Base-by-base conservation (phyloP, 37 sponge, comb jelly and placozoan species). In the Crambe crambe region DNA sequence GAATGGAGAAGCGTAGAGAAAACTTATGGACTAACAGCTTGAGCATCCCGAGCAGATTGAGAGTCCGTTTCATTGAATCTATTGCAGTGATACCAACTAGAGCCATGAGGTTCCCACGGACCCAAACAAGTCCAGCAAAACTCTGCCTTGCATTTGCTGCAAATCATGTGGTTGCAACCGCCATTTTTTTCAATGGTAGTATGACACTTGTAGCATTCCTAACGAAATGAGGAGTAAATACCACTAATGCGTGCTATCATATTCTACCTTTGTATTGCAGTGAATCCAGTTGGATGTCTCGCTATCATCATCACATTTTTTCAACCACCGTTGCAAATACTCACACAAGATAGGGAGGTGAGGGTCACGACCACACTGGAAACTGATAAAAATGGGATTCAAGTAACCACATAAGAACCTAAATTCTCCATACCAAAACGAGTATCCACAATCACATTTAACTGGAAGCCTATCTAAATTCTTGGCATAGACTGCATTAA, bases 11-110 rank as follows among this genome's bases (percentile, higher is more conserved):
- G 31, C n/a, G n/a, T 27, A 59, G n/a, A 72, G 4, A 37, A 80
- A 35, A 44, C 2, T 34, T 3, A 57, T 74, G 58, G 15, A 65
- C 85, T 88, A 27, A 90, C 91, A 44, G 80, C 85, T 70, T 93
- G 97, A 12, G 83, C 68, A 25, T 82, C 80, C 21, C 97, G 76
- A 2, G 97, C 97, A 15, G 68, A 78, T 57, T 88, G 82, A 0
- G 97, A 72, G 29, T 93, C 91, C 3, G 42, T 78, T 74, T 90
- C 94, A 74, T 93, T 86, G 73, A 63, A 96, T 17, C 94, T 81
- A 62, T 96, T 96, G 42, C 97, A 96, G 59, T 96, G 84, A 82
- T 96, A 96, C 96, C 96, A 96, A 73, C 89, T 90, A 27, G 97
- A 87, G 36, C 97, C 97, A 71, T 96, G 97, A 3, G 86, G 94